Conservation (phyloP, 2,888 invertebrate species). For the Esperia sulphurella region DNA sequence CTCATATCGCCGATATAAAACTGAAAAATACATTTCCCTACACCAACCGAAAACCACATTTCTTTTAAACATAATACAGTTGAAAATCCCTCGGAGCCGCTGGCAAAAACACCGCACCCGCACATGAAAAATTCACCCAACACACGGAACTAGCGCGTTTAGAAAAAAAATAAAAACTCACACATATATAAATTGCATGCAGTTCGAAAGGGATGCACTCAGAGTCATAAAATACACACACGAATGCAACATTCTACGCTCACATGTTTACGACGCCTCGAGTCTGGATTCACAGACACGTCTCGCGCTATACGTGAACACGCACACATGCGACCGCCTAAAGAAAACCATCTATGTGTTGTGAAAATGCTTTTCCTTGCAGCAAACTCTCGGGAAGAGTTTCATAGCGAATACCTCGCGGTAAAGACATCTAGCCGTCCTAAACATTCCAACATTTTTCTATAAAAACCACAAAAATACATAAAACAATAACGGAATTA, state of each 20-base stretch:
- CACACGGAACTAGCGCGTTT: constrained; percentile 60
- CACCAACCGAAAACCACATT: constrained; percentile 38
- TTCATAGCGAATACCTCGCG: constrained; percentile 80
- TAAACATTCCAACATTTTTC: constrained; percentile 36
- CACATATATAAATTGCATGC: constrained; percentile 78
- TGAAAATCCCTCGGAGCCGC: constrained; percentile 25
- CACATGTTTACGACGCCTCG: constrained; percentile 33
- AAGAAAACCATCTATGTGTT: constrained; percentile 76
- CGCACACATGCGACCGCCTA: constrained; percentile 47
- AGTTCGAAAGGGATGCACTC: constrained; percentile 79
- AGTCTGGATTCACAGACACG: constrained; percentile 52
- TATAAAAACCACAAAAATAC: constrained; percentile 32
- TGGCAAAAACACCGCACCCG: constrained; percentile 64
- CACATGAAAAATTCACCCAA: constrained; percentile 51
- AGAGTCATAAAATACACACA: constrained; percentile 77
- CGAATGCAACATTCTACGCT: constrained; percentile 28
- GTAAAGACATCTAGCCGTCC: constrained; percentile 74
- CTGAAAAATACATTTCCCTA: constrained; percentile 73
- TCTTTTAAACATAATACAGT: constrained; percentile 17
- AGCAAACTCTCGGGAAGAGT: constrained; percentile 78
- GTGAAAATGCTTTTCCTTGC: constrained; percentile 79
- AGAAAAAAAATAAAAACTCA: constrained; percentile 71
- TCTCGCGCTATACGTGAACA: constrained; percentile 34
- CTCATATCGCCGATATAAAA: constrained; percentile 79
- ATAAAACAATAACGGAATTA: constrained; percentile 31